These are phyloP conservation scores for Argya squamiceps DNA, from an alignment of 2,797 vertebrate species.

Conservation along the genomic window DNA sequence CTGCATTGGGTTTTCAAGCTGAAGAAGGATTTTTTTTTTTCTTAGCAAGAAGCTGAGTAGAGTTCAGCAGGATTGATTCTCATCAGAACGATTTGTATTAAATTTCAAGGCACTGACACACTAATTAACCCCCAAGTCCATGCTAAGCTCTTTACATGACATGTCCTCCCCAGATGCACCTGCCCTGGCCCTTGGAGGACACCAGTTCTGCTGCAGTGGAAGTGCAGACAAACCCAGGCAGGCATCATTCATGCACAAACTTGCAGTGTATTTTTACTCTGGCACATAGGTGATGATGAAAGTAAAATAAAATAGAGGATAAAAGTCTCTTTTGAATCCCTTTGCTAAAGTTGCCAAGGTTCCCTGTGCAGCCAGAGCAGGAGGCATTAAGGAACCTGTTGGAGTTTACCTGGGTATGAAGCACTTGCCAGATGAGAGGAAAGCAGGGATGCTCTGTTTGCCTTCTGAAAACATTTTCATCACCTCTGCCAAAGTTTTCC, in stretches of 20 bases:
- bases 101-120: not conserved
- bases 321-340: not conserved
- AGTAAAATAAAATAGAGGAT: not conserved
- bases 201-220: not conserved
- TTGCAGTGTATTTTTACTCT: not conserved
- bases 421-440: not conserved
- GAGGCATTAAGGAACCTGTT: not conserved
- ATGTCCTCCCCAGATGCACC: not conserved
- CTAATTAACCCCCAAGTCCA: not conserved
- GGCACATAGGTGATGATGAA: not conserved
- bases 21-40: not conserved
- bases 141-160: not conserved
- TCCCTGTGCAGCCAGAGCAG: not conserved
- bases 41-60: not conserved
- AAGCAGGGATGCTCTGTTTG: not conserved
- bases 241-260: not conserved
- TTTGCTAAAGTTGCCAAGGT: not conserved
- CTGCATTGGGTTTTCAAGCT: not conserved
- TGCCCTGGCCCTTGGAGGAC: not conserved
- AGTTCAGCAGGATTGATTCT: not conserved
- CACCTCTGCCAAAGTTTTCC: not conserved
- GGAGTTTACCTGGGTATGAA: not conserved
- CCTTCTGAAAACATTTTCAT: not conserved
- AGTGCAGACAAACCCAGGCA: not conserved
- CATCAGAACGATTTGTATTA: not conserved